These are phyloP conservation scores for Drosophila sucinea DNA, from an alignment of 1,140 invertebrate species.

Conservation along the genomic window DNA sequence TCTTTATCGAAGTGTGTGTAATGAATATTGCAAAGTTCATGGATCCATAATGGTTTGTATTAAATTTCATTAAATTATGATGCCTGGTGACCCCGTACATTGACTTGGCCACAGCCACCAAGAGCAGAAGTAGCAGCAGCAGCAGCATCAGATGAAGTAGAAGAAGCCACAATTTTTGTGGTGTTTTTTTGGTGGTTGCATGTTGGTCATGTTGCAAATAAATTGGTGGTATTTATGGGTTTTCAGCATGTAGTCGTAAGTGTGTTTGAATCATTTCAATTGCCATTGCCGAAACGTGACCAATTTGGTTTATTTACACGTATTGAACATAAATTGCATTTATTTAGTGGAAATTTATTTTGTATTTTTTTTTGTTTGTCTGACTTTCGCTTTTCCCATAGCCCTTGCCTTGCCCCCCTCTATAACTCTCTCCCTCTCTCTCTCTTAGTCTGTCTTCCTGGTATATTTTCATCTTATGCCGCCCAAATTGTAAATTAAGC, in stretches of 20 bases:
- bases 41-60: conserved; percentile 67
- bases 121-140: conserved; percentile 15
- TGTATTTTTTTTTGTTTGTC: conserved; percentile 9
- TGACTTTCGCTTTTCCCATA: conserved; percentile 8
- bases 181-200: background rate
- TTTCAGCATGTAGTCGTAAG: conserved; percentile 38
- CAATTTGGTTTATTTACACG: conserved; percentile 83
- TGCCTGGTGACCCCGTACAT: conserved; percentile 34
- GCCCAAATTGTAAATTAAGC: conserved; percentile 54
- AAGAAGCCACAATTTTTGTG: background rate
- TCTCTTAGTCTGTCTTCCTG: background rate
- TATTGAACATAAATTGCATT: conserved; percentile 74
- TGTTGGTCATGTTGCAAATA: conserved; percentile 54
- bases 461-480: conserved; percentile 29
- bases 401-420: background rate
- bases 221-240: conserved; percentile 71
- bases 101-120: conserved; percentile 19
- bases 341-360: conserved; percentile 40
- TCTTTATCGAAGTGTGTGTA: conserved; percentile 15
- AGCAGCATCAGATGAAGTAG: conserved; percentile 8
- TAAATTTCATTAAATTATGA: conserved; percentile 66
- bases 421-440: no score
- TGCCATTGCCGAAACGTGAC: conserved; percentile 80
- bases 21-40: conserved; percentile 49
- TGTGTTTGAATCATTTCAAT: conserved; percentile 68